Conservation (phyloP, 2,797 vertebrate species). For the Australoheros facetus region DNA sequence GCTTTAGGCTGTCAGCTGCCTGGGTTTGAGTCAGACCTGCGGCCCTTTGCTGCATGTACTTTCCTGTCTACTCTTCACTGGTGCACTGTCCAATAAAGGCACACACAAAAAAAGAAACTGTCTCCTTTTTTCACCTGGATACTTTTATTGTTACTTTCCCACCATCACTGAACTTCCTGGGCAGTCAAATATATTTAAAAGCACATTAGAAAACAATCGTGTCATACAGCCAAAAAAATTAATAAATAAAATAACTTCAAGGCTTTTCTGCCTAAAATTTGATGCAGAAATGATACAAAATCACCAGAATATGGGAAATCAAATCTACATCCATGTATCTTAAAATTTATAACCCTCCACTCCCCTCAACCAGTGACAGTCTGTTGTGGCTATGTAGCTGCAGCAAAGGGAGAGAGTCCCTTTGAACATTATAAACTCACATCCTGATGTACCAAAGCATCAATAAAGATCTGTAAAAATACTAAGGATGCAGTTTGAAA, state of each 20-base stretch:
- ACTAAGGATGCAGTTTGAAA: background rate
- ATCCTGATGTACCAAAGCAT: background rate
- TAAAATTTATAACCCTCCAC: background rate
- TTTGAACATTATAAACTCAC: background rate
- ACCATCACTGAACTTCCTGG: background rate
- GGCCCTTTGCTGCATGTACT: too few relatives aligned
- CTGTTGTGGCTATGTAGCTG: background rate
- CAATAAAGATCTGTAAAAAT: background rate
- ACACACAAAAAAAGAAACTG: too few relatives aligned
- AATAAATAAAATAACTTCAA: background rate
- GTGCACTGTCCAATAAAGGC: too few relatives aligned
- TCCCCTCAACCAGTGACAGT: too few relatives aligned
- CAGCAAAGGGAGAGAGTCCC: background rate
- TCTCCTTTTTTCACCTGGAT: too few relatives aligned
- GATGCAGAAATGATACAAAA: background rate
- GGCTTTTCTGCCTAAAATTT: background rate
- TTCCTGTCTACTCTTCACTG: too few relatives aligned
- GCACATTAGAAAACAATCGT: background rate
- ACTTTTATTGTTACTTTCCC: background rate
- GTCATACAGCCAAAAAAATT: too few relatives aligned
- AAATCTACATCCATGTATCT: too few relatives aligned
- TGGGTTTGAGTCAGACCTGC: too few relatives aligned
- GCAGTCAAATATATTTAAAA: background rate
- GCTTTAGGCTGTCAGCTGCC: too few relatives aligned
- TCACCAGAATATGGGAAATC: background rate